Percentiles rank a stretch among this genome's conserved stretches.
These are phyloP conservation scores for Chaetodon trifasciatus DNA, from an alignment of 2,797 vertebrate species.

Conservation along the genomic window DNA sequence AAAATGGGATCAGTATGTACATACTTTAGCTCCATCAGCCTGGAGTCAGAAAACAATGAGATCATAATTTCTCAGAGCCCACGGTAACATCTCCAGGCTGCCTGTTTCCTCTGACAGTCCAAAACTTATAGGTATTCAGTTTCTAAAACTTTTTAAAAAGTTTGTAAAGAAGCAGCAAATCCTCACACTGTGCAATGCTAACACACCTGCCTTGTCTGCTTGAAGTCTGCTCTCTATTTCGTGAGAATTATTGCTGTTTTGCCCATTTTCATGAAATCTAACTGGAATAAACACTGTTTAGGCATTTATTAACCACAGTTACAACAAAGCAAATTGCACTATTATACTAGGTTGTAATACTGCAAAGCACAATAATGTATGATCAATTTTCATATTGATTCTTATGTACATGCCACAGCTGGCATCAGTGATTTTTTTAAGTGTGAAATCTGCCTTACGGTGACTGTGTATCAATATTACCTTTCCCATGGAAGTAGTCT, in stretches of 20 bases:
- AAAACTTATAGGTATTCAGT: too few relatives aligned
- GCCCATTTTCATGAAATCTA: background rate
- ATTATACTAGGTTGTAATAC: background rate
- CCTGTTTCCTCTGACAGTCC: too few relatives aligned
- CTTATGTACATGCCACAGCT: background rate
- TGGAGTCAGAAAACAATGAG: background rate
- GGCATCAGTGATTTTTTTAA: background rate
- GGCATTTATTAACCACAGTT: background rate
- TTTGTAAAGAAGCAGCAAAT: too few relatives aligned
- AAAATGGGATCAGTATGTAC: background rate
- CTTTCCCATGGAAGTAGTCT: conserved; percentile 92
- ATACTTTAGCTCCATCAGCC: too few relatives aligned
- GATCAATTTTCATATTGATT: background rate
- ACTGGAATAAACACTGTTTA: background rate
- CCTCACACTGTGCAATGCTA: too few relatives aligned
- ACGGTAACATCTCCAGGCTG: background rate
- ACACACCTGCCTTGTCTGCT: background rate
- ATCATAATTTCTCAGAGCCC: background rate
- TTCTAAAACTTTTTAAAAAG: too few relatives aligned
- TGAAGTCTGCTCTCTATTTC: background rate
- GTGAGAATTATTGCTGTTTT: background rate
- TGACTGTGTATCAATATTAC: conserved; percentile 73
- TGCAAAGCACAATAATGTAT: background rate
- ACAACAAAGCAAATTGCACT: background rate
- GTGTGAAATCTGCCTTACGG: background rate